Conservation (phyloP, 2,797 vertebrate species). For the Clamator glandarius region DNA sequence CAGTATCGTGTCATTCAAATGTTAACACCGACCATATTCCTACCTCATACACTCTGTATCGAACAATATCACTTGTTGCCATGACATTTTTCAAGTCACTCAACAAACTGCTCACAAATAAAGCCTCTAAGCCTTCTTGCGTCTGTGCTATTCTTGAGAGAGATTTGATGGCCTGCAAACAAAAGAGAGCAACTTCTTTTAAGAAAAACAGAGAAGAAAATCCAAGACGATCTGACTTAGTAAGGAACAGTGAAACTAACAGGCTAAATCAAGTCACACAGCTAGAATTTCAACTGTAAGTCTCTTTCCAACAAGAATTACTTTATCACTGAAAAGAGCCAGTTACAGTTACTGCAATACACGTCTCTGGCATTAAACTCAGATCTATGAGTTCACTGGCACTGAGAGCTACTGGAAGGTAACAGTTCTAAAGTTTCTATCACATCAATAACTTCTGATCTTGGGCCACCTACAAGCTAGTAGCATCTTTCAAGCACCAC, state of each 20-base stretch:
- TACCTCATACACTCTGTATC: conserved; percentile 97
- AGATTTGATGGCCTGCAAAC: conserved; percentile 85
- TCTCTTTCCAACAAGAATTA: not conserved
- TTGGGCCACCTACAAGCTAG: not conserved
- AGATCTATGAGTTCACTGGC: not conserved
- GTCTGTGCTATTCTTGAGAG: conserved; percentile 85
- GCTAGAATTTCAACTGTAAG: not conserved
- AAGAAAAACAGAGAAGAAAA: not conserved
- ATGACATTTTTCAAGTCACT: conserved; percentile 89
- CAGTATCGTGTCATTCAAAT: rapidly evolving
- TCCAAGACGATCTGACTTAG: rapidly evolving
- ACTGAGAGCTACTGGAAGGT: not conserved
- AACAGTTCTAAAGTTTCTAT: too few relatives aligned
- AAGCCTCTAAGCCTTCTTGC: conserved; percentile 85
- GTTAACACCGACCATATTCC: not conserved
- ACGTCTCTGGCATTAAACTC: not conserved
- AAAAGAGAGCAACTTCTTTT: not conserved
- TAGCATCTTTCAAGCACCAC: not conserved
- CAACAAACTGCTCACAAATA: conserved; percentile 87
- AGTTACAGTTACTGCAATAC: not conserved
- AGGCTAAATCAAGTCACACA: rapidly evolving
- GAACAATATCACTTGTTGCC: conserved; percentile 86
- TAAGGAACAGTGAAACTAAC: too few relatives aligned
- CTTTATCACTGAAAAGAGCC: not conserved
- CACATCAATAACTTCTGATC: not conserved